phyloP scores from a whole-genome alignment of 2,113 vertebrate species.

The Myotis lucifugus region DNA sequence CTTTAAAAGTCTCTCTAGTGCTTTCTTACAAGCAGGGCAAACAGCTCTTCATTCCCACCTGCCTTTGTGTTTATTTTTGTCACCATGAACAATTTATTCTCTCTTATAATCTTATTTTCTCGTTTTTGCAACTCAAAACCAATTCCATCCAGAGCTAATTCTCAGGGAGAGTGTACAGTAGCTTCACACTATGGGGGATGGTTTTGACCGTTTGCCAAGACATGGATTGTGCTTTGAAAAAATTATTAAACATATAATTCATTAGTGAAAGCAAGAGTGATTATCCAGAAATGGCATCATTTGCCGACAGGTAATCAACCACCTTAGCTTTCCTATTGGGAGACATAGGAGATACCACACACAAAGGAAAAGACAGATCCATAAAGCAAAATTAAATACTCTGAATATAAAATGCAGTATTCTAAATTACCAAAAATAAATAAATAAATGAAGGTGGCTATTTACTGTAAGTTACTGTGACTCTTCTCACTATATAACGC shows the following conservation, averaged over 20 bases:
- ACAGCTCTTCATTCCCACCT: slow-evolving; percentile 49
- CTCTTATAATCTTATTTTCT: slow-evolving; percentile 56
- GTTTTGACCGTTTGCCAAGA: slow-evolving; percentile 41
- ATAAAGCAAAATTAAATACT: slow-evolving; percentile 38
- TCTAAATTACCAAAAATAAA: slow-evolving; percentile 13
- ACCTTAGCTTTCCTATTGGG: neutral
- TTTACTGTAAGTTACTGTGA: neutral
- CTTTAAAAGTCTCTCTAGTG: slow-evolving; percentile 5
- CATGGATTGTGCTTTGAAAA: slow-evolving; percentile 47
- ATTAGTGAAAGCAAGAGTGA: neutral
- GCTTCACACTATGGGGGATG: neutral
- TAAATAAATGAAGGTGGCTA: neutral
- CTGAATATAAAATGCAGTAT: slow-evolving; percentile 2
- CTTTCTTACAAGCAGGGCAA: slow-evolving; percentile 9
- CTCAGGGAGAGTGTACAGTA: neutral
- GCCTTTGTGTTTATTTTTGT: slow-evolving; percentile 60
- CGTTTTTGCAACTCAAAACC: slow-evolving; percentile 63
- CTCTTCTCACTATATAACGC: neutral
- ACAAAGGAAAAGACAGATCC: slow-evolving; percentile 33
- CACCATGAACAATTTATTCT: slow-evolving; percentile 49
- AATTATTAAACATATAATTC: slow-evolving; percentile 11
- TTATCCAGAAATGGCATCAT: neutral
- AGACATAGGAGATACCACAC: neutral
- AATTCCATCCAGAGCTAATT: slow-evolving; percentile 41
- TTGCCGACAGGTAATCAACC: neutral